Base-by-base conservation (phyloP, 2,113 vertebrate species). In the Gulo gulo region DNA sequence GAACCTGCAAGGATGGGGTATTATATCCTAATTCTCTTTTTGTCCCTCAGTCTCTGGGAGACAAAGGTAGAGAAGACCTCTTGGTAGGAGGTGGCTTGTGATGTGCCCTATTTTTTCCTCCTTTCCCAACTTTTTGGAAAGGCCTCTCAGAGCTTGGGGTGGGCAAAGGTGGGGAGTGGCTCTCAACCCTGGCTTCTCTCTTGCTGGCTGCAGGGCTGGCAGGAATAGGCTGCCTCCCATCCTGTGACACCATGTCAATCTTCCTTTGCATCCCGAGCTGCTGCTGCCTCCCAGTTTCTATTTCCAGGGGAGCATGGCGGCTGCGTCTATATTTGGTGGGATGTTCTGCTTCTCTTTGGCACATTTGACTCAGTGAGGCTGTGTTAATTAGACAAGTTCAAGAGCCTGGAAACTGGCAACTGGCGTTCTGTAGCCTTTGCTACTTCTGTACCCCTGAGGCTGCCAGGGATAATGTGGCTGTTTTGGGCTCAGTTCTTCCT, bases 251-350 rank as follows among this genome's bases (percentile, higher is more conserved):
- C 80, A 45, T 89, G 89, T 94, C 92, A 92, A 39, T 97, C 95
- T 97, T 79, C 52, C 69, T 88, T 73, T 57, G 59, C 2, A 2
- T 92, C 79, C 80, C 29, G 39, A 96, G 74, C 34, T 20, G 39
- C 52, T 92, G 67, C 89, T 96, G 83, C 89, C 79, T 96, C 69
- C 92, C 34, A 42, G 78, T 80, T 97, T 97, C 96, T 97, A 95
- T 98, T 97, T 97, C 73, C 86, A 95, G 96, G 81, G 92, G 65
- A 95, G 82, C 61, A 78, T 96, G 94, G 96, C 6, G 14, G 69
- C 94, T 50, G 88, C 52, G 45, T 95, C 96, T 98, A 92, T 96
- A 96, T 98, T 97, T 96, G 98, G 97, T 94, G 79, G 90, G 57
- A 50, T 96, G 94, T 97, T 97, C 95, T 83, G 67, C 81, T 97